A percentile compares a stretch with the other conserved stretches of the same genome.
phyloP scores from a whole-genome alignment of 1,140 invertebrate genomes.

The Diuraphis noxia region DNA sequence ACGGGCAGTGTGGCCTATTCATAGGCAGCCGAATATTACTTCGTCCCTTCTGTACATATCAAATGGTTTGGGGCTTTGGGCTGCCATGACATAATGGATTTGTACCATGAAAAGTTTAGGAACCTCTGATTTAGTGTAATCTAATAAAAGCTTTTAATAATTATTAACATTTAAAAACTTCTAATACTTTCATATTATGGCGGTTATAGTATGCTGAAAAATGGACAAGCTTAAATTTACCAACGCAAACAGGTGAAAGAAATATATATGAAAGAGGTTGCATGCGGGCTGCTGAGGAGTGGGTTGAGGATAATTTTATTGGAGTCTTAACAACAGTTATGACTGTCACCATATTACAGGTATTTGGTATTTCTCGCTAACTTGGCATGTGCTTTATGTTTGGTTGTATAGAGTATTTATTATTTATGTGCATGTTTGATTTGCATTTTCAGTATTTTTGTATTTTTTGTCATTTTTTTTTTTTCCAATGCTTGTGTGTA shows the following conservation, averaged over 20 bases:
- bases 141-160: neutral
- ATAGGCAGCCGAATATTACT: no score
- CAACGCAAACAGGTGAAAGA: constrained; percentile 73
- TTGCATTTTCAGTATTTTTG: neutral
- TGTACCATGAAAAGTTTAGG: no score
- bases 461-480: constrained; percentile 14
- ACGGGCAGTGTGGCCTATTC: no score
- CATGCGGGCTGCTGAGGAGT: constrained; percentile 87
- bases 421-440: neutral
- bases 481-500: constrained; percentile 15
- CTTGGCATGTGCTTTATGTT: constrained; percentile 16
- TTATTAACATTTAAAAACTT: constrained; percentile 9
- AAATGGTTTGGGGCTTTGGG: no score
- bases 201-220: constrained; percentile 57
- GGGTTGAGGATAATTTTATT: constrained; percentile 88
- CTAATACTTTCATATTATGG: constrained; percentile 4
- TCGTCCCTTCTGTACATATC: no score
- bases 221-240: constrained; percentile 56
- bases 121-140: neutral
- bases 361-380: constrained; percentile 59
- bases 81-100: no score
- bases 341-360: constrained; percentile 81
- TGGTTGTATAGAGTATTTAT: neutral
- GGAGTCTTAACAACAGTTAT: constrained; percentile 83
- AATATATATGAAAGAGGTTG: constrained; percentile 94